Conservation (phyloP, 2,888 invertebrate genomes). For the Silvanus unidentatus region DNA sequence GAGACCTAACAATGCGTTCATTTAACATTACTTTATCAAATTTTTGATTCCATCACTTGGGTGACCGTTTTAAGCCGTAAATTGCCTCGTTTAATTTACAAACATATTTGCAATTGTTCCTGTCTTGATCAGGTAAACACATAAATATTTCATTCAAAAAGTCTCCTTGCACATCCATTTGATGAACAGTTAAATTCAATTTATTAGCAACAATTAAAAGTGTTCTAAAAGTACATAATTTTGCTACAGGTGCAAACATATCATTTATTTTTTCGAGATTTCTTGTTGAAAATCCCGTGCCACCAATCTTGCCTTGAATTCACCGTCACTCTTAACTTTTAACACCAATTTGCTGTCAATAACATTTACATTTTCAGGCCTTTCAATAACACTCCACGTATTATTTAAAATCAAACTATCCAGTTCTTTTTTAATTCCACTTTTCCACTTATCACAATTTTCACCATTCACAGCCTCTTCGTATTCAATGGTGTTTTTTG, state of each 20-base stretch:
- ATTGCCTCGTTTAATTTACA: conserved; percentile 23
- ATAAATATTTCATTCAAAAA: conserved; percentile 24
- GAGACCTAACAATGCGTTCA: conserved; percentile 16
- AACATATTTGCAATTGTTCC: conserved; percentile 12
- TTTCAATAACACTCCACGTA: conserved; percentile 14
- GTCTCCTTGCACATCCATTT: conserved; percentile 23
- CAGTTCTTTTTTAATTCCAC: conserved; percentile 2
- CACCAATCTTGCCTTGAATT: conserved; percentile 17
- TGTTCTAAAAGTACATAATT: conserved; percentile 22
- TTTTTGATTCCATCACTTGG: conserved; percentile 23
- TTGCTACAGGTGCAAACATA: conserved; percentile 24
- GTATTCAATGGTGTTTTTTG: conserved; percentile 7
- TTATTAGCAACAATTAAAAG: conserved; percentile 19
- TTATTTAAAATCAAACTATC: conserved; percentile 6
- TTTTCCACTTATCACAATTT: background rate
- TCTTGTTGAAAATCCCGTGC: conserved; percentile 20
- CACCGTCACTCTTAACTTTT: conserved; percentile 10
- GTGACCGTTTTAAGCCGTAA: conserved; percentile 23
- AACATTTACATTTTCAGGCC: conserved; percentile 13
- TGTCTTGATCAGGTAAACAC: conserved; percentile 15
- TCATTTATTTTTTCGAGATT: conserved; percentile 7
- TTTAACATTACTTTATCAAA: conserved; percentile 16
- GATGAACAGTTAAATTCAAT: conserved; percentile 12
- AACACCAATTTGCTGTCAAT: conserved; percentile 18
- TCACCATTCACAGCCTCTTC: conserved; percentile 10